These are phyloP conservation scores for Tinea pellionella DNA, from an alignment of 2,888 invertebrate species.

Conservation along the genomic window DNA sequence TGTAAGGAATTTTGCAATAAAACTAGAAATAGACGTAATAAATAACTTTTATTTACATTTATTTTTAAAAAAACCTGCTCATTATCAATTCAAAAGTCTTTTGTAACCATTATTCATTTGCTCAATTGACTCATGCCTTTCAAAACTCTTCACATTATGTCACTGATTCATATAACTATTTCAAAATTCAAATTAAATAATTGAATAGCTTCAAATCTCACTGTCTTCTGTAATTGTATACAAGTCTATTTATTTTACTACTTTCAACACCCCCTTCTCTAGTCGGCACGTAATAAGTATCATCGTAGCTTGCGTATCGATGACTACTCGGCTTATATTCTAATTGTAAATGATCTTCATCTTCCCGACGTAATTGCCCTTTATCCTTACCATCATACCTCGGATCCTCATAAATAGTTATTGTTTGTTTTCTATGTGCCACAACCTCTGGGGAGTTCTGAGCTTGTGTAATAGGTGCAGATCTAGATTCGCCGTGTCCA, in stretches of 20 bases:
- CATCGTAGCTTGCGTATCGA: slow-evolving; percentile 56
- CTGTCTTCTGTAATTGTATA: slow-evolving; percentile 59
- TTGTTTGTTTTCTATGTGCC: slow-evolving; percentile 57
- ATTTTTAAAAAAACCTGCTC: neutral
- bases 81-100: neutral
- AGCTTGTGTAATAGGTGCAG: slow-evolving; percentile 44
- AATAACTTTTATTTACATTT: slow-evolving; percentile 1
- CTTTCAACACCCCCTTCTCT: slow-evolving; percentile 45
- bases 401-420: slow-evolving; percentile 64
- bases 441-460: slow-evolving; percentile 43
- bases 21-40: neutral
- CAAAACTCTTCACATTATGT: neutral
- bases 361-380: slow-evolving; percentile 45
- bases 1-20: neutral
- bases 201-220: slow-evolving; percentile 20
- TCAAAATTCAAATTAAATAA: neutral
- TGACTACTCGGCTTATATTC: slow-evolving; percentile 57
- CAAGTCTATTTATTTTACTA: slow-evolving; percentile 61
- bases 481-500: slow-evolving; percentile 50
- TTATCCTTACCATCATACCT: slow-evolving; percentile 51
- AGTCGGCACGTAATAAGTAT: slow-evolving; percentile 42
- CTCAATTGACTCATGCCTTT: too few species aligned
- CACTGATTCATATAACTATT: neutral
- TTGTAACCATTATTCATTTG: neutral
- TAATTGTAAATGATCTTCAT: slow-evolving; percentile 52